A percentile compares a stretch with the other conserved stretches of the same genome.
Evolutionary conservation across 1,140 invertebrate species (phyloP).

Genomic region (Macrostomum lignano): DNA sequence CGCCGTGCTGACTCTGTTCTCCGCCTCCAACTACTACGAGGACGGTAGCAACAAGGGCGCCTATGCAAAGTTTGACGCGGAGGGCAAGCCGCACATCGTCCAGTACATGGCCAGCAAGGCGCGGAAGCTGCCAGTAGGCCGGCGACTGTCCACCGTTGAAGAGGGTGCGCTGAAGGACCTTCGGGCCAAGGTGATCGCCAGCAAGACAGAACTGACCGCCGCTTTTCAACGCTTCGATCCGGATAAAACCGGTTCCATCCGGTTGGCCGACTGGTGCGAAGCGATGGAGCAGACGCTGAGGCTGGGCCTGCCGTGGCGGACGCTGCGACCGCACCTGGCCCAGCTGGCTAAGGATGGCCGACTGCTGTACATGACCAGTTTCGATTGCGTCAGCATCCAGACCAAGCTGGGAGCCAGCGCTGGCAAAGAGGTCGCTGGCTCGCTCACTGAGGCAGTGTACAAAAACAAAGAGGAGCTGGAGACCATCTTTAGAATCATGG

Average conservation of each 20-base stretch:
- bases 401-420: neutral
- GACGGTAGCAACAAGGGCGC: slow-evolving; percentile 64
- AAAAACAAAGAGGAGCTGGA: slow-evolving; percentile 51
- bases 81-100: slow-evolving; percentile 40
- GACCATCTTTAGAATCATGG: too few relatives aligned
- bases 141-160: too few relatives aligned
- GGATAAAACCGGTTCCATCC: slow-evolving; percentile 39
- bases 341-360: slow-evolving; percentile 34
- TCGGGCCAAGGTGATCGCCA: slow-evolving; percentile 37
- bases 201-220: slow-evolving; percentile 36
- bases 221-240: slow-evolving; percentile 42
- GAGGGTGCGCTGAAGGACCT: slow-evolving; percentile 5
- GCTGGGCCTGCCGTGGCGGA: slow-evolving; percentile 48
- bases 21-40: slow-evolving; percentile 73
- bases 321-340: slow-evolving; percentile 43
- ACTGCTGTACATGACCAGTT: too few relatives aligned
- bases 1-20: slow-evolving; percentile 62
- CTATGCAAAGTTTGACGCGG: slow-evolving; percentile 44
- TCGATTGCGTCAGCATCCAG: too few relatives aligned
- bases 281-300: slow-evolving; percentile 45
- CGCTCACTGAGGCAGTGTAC: slow-evolving; percentile 51
- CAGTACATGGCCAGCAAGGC: slow-evolving; percentile 17
- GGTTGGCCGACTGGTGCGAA: slow-evolving; percentile 43
- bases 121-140: too few relatives aligned
- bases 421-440: too few relatives aligned